Evolutionary conservation across 2,888 invertebrate species (phyloP), one percentile per base, ranked within the genome.

Genomic region (Bellardia bayeri): DNA sequence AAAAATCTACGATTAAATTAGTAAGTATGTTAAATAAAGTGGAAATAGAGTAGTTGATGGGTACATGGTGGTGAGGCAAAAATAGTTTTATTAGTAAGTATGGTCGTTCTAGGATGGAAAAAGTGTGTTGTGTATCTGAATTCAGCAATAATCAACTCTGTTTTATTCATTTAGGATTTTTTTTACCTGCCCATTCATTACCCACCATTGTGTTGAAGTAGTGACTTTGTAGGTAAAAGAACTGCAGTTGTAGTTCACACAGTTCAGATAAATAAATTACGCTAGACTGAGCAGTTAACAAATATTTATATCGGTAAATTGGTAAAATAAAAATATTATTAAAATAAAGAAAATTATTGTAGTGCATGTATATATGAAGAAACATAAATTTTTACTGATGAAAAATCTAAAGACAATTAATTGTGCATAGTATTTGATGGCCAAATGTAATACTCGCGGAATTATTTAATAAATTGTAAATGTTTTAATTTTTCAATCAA

Each of bases 151-250:
- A 74, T 56, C 51, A 72, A 74, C 84, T 82, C 68, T 71, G 51
- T 61, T 79, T 45, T 7, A 54, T 76, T 80, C 54, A 61, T 23
- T 23, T 71, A 68, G 42, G 66, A 74, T 78, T 85, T 87, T 0
- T 82, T 85, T 84, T 89, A 88, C 89, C 87, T 89, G 88, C 86
- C 88, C 88, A 89, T 89, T 89, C 89, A 88, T 88, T 87, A 82
- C 85, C 85, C 69, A 87, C 74, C 87, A 87, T 87, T 87, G 85
- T 87, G 82, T 79, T 85, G 71, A 78, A 76, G 79, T 33, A 82
- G 81, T 30, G 54, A 72, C 54, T 69, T 56, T 76, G 68, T 42
- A 30, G 56, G 51, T 14, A 51, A 81, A 72, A 79, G 30, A 61
- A 9, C 49, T 63, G 30, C 82, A n/a, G 79, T 85, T 82, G 64